Evolutionary conservation across 1,140 invertebrate species (phyloP), one percentile per base, ranked within the genome.

Genomic region (Drosophila trapezifrons): DNA sequence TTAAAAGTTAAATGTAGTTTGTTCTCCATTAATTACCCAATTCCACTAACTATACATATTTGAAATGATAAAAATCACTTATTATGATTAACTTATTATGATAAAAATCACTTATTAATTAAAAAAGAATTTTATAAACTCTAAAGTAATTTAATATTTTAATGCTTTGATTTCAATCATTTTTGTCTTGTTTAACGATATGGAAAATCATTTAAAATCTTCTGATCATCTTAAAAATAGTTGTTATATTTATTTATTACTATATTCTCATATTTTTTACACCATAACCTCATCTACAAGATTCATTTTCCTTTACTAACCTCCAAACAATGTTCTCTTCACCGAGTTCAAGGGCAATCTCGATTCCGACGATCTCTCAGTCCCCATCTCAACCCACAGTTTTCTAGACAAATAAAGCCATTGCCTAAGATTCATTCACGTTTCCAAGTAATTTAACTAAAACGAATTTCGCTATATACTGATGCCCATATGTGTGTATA

Each of bases 381-480:
- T 52, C 29, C 37, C n/a, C 25, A 29, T 46, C 51, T 29, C n/a
- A 42, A 35, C 65, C 67, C 65, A 71, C 63, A 17, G 46, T 29
- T 13, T 51, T 43, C 27, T 59, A 59, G 66, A 58, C 66, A 60
- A 72, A 59, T 59, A 71, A 71, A 71, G 64, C 12, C 64, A 66
- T 27, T 27, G 69, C 27, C 32, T 47, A 76, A 66, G 70, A 86
- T 86, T 86, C 83, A 78, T 87, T 81, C 62, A 52, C 73, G 47
- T 76, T 76, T 66, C 72, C 72, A 58, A 76, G 75, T 73, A 85
- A 85, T 82, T 86, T 56, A 76, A 70, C 65, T 85, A 85, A 85
- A 87, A 72, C 75, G 72, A 49, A 57, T 87, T 76, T 62, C 37
- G 52, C 51, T 43, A 43, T 82, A 49, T 75, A 46, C 46, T 27